A percentile compares a stretch with the other conserved stretches of the same genome.
Evolutionary conservation across 2,797 vertebrate genomes (phyloP).

Genomic region (Serranus cabrilla): DNA sequence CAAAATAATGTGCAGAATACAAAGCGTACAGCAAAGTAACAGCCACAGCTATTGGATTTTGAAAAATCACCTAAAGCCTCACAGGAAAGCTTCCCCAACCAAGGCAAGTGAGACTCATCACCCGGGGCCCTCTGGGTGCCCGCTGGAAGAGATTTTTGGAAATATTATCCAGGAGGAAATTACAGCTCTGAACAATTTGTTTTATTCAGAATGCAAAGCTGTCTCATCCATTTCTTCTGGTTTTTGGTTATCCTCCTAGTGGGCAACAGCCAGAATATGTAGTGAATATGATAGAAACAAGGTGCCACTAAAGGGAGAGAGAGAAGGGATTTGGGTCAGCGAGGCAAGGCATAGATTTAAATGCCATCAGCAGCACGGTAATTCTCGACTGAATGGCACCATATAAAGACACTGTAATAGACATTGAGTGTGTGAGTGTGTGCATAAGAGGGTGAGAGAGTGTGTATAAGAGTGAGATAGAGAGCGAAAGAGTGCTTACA

Average conservation of each 20-base stretch:
- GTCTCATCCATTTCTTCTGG: slow-evolving; percentile 27
- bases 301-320: slow-evolving; percentile 35
- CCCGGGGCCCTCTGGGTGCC: slow-evolving; percentile 43
- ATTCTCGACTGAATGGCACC: slow-evolving; percentile 30
- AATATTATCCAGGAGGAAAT: slow-evolving; percentile 68
- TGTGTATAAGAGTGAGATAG: background rate
- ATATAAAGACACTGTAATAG: slow-evolving; percentile 5
- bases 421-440: background rate
- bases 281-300: slow-evolving; percentile 34
- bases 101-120: slow-evolving; percentile 63
- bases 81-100: slow-evolving; percentile 41
- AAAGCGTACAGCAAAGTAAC: slow-evolving; percentile 54
- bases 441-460: background rate
- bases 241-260: slow-evolving; percentile 39
- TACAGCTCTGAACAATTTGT: slow-evolving; percentile 61
- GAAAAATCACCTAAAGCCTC: slow-evolving; percentile 54
- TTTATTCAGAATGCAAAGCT: slow-evolving; percentile 66
- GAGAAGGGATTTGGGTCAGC: slow-evolving; percentile 51
- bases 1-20: slow-evolving; percentile 59
- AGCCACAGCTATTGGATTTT: slow-evolving; percentile 60
- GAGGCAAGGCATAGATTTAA: slow-evolving; percentile 39
- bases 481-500: slow-evolving; percentile 9
- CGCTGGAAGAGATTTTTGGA: slow-evolving; percentile 62
- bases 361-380: slow-evolving; percentile 22
- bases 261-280: slow-evolving; percentile 45